Conservation (phyloP, 2,888 invertebrate species). For the Temnothorax ravouxi region DNA sequence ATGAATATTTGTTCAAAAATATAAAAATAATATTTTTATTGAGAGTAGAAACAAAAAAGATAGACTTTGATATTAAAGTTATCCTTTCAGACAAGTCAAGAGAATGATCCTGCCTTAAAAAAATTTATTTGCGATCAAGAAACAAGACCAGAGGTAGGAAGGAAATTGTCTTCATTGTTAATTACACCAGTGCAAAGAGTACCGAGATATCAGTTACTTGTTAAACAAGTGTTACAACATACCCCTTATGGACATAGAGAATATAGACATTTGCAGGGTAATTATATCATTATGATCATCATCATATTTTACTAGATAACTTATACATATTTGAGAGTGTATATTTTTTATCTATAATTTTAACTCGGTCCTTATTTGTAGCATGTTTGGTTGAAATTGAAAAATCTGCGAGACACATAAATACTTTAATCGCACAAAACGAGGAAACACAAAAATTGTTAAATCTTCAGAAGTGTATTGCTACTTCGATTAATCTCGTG, state of each 20-base stretch:
- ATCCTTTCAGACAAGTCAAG: conserved; percentile 86
- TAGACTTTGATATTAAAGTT: background rate
- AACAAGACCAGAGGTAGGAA: conserved; percentile 90
- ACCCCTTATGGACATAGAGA: conserved; percentile 88
- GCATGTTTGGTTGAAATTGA: conserved; percentile 90
- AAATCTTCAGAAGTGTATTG: conserved; percentile 90
- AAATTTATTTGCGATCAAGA: conserved; percentile 90
- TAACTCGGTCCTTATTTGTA: conserved; percentile 77
- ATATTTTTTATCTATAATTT: background rate
- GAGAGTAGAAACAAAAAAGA: background rate
- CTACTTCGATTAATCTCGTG: conserved; percentile 89
- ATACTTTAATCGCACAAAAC: conserved; percentile 91
- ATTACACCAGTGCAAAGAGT: conserved; percentile 93
- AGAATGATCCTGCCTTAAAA: conserved; percentile 87
- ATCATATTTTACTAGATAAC: background rate
- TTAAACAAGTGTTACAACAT: conserved; percentile 90
- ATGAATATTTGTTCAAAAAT: background rate
- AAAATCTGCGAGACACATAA: conserved; percentile 91
- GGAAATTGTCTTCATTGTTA: conserved; percentile 90
- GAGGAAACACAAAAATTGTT: conserved; percentile 91
- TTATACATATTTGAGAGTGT: background rate
- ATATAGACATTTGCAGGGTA: conserved; percentile 87
- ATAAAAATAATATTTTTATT: background rate
- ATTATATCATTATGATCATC: conserved; percentile 4
- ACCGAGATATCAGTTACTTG: conserved; percentile 91